A percentile compares a stretch with the other conserved stretches of the same genome.
These are phyloP conservation scores for Hirtodrosophila alboralis DNA, from an alignment of 2,888 invertebrate genomes.

Conservation along the genomic window DNA sequence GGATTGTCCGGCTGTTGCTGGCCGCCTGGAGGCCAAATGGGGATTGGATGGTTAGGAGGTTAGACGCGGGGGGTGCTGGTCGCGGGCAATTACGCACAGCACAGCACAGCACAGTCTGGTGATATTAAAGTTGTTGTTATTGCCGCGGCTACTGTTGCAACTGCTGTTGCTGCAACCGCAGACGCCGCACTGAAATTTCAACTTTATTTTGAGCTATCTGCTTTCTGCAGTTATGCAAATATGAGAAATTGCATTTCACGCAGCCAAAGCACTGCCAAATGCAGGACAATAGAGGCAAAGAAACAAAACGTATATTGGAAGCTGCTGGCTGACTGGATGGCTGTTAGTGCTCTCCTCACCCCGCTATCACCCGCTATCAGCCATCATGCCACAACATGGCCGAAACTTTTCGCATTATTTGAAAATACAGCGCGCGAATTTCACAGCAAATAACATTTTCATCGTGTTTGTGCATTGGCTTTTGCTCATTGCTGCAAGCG, in stretches of 20 bases:
- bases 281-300: constrained; percentile 69
- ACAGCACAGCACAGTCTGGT: constrained; percentile 63
- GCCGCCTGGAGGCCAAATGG: not conserved
- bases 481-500: constrained; percentile 31
- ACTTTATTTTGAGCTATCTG: constrained; percentile 78
- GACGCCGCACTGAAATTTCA: constrained; percentile 63
- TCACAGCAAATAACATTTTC: constrained; percentile 73
- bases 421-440: constrained; percentile 75
- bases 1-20: constrained; percentile 47
- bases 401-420: constrained; percentile 75
- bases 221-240: constrained; percentile 79
- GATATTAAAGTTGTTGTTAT: constrained; percentile 71
- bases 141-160: constrained; percentile 17
- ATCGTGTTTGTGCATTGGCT: constrained; percentile 68
- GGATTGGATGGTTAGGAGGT: not conserved
- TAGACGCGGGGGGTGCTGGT: constrained; percentile 1
- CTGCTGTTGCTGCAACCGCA: constrained; percentile 31
- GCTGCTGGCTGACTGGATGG: constrained; percentile 32
- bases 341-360: constrained; percentile 1
- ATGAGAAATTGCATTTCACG: constrained; percentile 78
- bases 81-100: constrained; percentile 69
- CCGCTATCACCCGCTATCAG: not conserved
- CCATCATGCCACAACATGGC: constrained; percentile 36
- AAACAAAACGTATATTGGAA: constrained; percentile 75
- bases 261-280: constrained; percentile 51